Evolutionary conservation across 2,797 vertebrate species (phyloP).

Genomic region (Platalea minor): DNA sequence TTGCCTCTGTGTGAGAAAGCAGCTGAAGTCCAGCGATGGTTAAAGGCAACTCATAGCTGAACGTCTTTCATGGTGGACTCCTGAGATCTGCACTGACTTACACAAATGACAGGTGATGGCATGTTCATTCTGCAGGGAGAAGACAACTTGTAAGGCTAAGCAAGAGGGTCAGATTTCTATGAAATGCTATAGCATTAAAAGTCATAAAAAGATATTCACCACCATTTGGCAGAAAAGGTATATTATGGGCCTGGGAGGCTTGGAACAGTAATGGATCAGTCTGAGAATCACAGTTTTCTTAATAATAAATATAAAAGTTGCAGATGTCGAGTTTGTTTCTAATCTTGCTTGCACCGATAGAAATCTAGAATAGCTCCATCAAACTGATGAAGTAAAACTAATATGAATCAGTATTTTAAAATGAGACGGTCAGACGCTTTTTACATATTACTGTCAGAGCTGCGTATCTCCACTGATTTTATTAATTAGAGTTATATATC

Average conservation of each 20-base stretch:
- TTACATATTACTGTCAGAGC: background rate
- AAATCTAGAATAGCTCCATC: background rate
- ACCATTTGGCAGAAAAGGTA: background rate
- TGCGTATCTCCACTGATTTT: background rate
- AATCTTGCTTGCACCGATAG: background rate
- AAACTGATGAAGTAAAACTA: slow-evolving; percentile 21
- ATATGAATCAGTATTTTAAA: slow-evolving; percentile 28
- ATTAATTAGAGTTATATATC: background rate
- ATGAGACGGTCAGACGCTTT: background rate
- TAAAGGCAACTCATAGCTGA: background rate
- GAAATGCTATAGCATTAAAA: background rate
- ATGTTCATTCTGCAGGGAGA: background rate
- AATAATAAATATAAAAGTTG: background rate
- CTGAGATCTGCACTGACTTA: background rate
- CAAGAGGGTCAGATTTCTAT: background rate
- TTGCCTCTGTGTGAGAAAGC: background rate
- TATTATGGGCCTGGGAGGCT: background rate
- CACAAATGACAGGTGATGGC: background rate
- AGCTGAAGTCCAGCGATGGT: background rate
- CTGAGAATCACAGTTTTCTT: background rate
- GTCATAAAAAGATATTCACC: background rate
- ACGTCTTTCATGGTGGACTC: background rate
- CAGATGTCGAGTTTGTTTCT: background rate
- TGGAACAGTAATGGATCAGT: background rate
- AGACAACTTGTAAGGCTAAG: background rate